Percentiles rank a stretch among this genome's conserved stretches.
Conservation (phyloP, 2,888 invertebrate species). For the Apodemia duryi region DNA sequence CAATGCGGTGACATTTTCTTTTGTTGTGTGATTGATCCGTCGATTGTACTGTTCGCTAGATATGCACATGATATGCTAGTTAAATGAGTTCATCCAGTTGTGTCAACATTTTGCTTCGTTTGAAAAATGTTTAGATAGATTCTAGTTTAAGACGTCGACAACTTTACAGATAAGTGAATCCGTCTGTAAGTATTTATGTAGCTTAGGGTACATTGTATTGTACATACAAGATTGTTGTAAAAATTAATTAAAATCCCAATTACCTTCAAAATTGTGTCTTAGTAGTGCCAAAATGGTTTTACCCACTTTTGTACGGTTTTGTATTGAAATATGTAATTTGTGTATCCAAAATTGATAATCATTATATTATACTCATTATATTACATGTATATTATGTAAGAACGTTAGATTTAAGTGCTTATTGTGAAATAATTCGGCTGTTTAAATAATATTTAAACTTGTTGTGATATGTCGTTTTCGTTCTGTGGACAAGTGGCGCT, state of each 20-base stretch:
- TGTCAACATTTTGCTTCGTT: no score
- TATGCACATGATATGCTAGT: no score
- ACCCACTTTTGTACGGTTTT: conserved; percentile 42
- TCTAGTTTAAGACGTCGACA: no score
- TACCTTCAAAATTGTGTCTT: conserved; percentile 52
- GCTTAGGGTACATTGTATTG: neutral
- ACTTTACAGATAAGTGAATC: neutral
- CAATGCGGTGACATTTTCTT: no score
- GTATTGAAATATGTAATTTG: conserved; percentile 32
- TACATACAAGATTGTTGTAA: no score
- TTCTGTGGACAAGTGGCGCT: no score
- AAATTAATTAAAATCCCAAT: conserved; percentile 22
- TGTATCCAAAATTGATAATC: conserved; percentile 21
- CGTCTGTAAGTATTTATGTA: neutral
- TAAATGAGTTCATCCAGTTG: no score
- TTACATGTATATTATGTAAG: neutral
- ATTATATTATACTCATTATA: neutral
- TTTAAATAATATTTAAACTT: neutral
- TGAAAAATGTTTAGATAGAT: no score
- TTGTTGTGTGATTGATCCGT: no score
- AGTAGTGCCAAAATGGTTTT: conserved; percentile 58
- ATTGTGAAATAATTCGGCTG: neutral
- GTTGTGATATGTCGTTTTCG: no score
- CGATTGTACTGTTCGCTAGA: no score
- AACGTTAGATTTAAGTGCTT: neutral